Evolutionary conservation across 2,797 vertebrate species (phyloP).

Genomic region (Heteromormyrus szaboi): DNA sequence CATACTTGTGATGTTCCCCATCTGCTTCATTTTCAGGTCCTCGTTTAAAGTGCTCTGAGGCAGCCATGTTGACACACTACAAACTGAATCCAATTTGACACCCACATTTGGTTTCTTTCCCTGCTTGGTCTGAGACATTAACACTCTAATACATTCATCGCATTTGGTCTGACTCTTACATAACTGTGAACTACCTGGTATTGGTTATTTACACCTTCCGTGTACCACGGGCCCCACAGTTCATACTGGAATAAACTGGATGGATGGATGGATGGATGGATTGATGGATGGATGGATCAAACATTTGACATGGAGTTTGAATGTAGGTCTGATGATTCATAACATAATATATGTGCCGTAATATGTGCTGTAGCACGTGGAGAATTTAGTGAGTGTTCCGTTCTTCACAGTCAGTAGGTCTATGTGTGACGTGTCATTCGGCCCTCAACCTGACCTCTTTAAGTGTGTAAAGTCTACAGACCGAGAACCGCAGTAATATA

Average conservation of each 20-base stretch:
- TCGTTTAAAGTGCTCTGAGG: background rate
- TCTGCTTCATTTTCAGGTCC: constrained; percentile 4
- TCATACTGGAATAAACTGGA: background rate
- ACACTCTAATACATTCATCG: background rate
- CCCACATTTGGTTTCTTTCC: background rate
- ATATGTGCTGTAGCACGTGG: background rate
- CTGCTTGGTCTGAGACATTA: background rate
- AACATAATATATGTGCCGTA: background rate
- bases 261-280: too few relatives aligned
- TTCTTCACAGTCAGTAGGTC: background rate
- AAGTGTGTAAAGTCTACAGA: background rate
- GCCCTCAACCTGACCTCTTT: background rate
- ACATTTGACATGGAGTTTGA: background rate
- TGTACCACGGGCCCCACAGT: background rate
- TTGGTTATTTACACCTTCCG: background rate
- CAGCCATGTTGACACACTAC: background rate
- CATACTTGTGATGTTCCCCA: background rate
- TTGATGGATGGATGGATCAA: background rate
- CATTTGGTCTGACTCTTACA: background rate
- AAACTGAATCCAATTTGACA: background rate
- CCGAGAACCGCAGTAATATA: background rate
- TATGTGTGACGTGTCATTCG: background rate
- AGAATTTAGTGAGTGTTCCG: background rate
- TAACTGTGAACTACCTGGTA: background rate
- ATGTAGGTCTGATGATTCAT: background rate